Conservation (phyloP, 2,797 vertebrate species). For the Cheirogaleus major region DNA sequence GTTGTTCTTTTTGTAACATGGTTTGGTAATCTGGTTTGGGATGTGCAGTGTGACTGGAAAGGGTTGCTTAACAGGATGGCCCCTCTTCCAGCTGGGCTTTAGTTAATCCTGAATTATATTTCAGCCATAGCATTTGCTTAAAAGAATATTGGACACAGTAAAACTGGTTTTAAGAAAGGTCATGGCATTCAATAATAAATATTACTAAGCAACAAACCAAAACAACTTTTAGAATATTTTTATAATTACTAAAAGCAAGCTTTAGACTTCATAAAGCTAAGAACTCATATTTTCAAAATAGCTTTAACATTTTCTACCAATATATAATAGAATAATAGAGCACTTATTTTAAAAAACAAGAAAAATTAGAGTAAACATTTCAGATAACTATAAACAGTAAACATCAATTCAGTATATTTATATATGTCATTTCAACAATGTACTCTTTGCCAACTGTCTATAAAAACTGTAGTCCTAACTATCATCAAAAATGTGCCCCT, state of each 20-base stretch:
- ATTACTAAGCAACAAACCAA: constrained; percentile 51
- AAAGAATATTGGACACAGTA: constrained; percentile 62
- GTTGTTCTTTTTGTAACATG: constrained; percentile 36
- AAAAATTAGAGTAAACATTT: constrained; percentile 74
- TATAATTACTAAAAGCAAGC: constrained; percentile 50
- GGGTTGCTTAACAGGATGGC: neutral
- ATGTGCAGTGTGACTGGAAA: constrained; percentile 3
- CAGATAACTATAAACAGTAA: constrained; percentile 55
- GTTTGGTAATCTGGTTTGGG: neutral
- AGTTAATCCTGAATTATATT: constrained; percentile 43
- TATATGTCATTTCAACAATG: constrained; percentile 53
- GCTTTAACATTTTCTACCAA: constrained; percentile 67
- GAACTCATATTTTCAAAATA: constrained; percentile 69
- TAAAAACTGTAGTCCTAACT: constrained; percentile 55
- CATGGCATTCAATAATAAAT: constrained; percentile 70
- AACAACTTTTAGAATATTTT: constrained; percentile 63
- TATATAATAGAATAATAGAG: constrained; percentile 74
- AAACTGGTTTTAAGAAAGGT: constrained; percentile 65
- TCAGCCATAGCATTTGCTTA: constrained; percentile 56
- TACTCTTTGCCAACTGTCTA: constrained; percentile 14
- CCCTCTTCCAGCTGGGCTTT: constrained; percentile 39
- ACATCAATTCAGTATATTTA: constrained; percentile 54
- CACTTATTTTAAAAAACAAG: constrained; percentile 60
- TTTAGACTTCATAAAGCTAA: constrained; percentile 71
- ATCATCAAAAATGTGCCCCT: constrained; percentile 20